phyloP scores from a whole-genome alignment of 2,888 invertebrate genomes.

The Hoplodrina ambigua region DNA sequence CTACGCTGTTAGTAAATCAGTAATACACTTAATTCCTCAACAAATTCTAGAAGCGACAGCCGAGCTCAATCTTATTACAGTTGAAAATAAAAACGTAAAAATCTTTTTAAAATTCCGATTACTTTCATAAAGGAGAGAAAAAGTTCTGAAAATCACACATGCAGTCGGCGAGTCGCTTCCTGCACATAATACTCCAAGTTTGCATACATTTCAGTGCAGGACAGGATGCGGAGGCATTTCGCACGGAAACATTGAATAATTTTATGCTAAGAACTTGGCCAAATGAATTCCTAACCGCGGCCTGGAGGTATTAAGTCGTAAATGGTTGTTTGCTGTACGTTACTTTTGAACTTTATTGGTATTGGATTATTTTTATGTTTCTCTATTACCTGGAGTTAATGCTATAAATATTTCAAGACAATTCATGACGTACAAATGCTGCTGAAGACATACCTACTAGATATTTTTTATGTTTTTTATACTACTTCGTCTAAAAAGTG shows the following conservation, averaged over 20 bases:
- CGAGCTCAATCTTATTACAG: not conserved
- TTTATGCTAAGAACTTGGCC: conserved; percentile 71
- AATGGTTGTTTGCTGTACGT: conserved; percentile 36
- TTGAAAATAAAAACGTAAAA: not conserved
- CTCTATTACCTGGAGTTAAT: not conserved
- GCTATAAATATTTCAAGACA: too few species aligned
- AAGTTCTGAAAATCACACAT: conserved; percentile 41
- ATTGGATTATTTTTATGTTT: not conserved
- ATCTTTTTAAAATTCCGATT: conserved; percentile 18
- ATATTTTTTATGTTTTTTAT: too few species aligned
- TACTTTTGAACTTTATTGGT: not conserved
- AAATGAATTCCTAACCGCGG: conserved; percentile 70
- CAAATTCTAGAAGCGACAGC: not conserved
- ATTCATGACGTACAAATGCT: too few species aligned
- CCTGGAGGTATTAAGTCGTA: conserved; percentile 33
- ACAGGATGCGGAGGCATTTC: conserved; percentile 72
- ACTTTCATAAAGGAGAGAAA: not conserved
- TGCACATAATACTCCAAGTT: conserved; percentile 41
- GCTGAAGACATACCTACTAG: too few species aligned
- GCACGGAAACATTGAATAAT: conserved; percentile 77
- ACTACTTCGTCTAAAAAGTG: too few species aligned
- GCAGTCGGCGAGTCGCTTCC: conserved; percentile 47
- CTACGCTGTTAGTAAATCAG: not conserved
- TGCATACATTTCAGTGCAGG: conserved; percentile 67
- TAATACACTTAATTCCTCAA: not conserved